These are phyloP conservation scores for Drosophila paranaensis DNA, from an alignment of 2,888 invertebrate genomes.

Conservation along the genomic window DNA sequence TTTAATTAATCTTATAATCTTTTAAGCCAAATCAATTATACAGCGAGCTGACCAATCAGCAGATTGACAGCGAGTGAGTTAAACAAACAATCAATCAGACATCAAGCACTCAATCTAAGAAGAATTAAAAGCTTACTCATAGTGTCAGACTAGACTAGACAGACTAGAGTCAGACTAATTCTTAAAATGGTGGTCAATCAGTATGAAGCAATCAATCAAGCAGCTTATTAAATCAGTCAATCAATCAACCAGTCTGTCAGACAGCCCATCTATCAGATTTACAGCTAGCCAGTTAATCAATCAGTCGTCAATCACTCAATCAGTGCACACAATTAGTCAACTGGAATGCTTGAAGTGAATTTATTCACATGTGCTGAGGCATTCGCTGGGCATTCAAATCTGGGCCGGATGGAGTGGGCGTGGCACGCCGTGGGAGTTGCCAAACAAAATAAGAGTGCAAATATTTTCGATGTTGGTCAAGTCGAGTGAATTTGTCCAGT, in stretches of 20 bases:
- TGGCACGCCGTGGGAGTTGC: not conserved
- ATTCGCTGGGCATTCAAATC: constrained; percentile 9
- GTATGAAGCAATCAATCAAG: not conserved
- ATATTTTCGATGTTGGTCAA: constrained; percentile 59
- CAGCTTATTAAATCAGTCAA: not conserved
- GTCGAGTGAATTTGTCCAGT: constrained; percentile 63
- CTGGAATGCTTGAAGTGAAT: not conserved
- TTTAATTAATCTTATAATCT: not conserved
- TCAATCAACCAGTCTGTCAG: not conserved
- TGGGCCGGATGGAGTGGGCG: not conserved
- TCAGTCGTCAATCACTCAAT: not conserved
- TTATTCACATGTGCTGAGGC: not conserved
- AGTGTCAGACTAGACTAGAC: no score
- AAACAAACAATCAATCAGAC: not conserved
- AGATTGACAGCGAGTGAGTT: not conserved
- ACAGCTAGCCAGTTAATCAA: not conserved
- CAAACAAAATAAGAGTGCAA: constrained; percentile 41
- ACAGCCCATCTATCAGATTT: not conserved
- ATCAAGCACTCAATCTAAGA: no score
- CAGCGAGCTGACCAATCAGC: not conserved
- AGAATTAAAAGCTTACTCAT: not conserved
- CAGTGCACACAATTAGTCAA: not conserved
- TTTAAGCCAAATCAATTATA: no score
- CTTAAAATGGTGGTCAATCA: not conserved
- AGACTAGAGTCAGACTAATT: not conserved